Base-by-base conservation (phyloP, 2,113 vertebrate genomes). In the Trochalopteron elliotii region DNA sequence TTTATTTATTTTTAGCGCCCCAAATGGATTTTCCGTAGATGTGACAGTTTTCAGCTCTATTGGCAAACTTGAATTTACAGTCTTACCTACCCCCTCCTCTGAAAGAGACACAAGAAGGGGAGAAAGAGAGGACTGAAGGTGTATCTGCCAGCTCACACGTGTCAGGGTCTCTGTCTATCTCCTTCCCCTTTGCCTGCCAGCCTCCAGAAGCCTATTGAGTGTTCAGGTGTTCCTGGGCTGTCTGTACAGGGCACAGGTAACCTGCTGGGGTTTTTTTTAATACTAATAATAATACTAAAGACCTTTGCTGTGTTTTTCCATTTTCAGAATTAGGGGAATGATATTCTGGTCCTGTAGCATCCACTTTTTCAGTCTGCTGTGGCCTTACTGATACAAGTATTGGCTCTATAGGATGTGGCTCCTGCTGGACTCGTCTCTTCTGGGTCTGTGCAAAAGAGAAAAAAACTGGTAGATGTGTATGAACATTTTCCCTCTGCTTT, bases 1-100 rank as follows among this genome's bases (percentile, higher is more conserved):
- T 87, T 87, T 96, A 23, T 57, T 90, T 90, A 55, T 88, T 90
- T 95, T 93, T 86, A 90, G 45, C 7, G 37, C 25, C 31, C 10
- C 5, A 39, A 88, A 59, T 74, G 37, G 13, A 39, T 90, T 94
- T 92, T 72, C 24, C 67, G 2, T 86, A 45, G 33, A 77, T 42
- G 24, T 59, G 63, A 42, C 30, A 65, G 4, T 18, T 80, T 94
- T 93, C 59, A 78, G 27, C 50, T 95, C 24, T 31, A 17, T 55
- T 67, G 23, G 20, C 18, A 88, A 83, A 77, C 50, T 50, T 69
- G 30, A 78, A 61, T 72, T 72, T 90, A n/a, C 35, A 35, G 12
- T 35, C 8, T 42, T 79, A 25, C 14, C 33, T 44, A 4, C 9
- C 6, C 1, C 3, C 2, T 27, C 4, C 37, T 64, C 75, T 28